Conservation (phyloP, 2,113 vertebrate species). For the Ictalurus punctatus region DNA sequence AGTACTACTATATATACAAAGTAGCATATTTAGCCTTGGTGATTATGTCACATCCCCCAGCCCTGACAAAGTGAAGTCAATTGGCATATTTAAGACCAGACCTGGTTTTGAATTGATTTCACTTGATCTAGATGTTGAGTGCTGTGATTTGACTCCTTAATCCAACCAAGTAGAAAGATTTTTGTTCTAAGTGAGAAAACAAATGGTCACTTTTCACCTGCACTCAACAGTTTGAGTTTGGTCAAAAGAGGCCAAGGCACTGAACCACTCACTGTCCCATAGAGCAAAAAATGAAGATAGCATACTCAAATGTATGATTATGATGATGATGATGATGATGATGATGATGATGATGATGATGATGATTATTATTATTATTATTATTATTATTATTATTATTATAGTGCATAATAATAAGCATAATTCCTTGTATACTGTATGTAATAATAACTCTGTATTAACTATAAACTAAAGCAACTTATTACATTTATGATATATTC, state of each 20-base stretch:
- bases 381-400: neutral
- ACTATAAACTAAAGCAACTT: neutral
- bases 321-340: no score
- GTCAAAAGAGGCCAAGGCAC: neutral
- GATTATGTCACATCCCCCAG: neutral
- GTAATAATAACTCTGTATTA: neutral
- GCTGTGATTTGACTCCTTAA: neutral
- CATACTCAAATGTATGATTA: neutral
- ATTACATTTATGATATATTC: neutral
- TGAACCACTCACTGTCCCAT: neutral
- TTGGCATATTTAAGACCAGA: neutral
- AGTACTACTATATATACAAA: neutral
- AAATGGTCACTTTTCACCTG: neutral
- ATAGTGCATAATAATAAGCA: neutral
- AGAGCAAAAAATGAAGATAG: neutral
- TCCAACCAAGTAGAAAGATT: neutral
- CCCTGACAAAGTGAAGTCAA: neutral
- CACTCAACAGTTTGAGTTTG: neutral
- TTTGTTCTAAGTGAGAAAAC: neutral
- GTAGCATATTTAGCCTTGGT: conserved; percentile 21
- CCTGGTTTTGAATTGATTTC: neutral
- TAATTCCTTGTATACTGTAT: neutral
- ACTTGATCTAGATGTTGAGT: neutral
- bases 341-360: neutral
- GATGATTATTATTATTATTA: neutral